Base-by-base conservation (phyloP, 1,140 invertebrate species). In the Ostrea edulis region DNA sequence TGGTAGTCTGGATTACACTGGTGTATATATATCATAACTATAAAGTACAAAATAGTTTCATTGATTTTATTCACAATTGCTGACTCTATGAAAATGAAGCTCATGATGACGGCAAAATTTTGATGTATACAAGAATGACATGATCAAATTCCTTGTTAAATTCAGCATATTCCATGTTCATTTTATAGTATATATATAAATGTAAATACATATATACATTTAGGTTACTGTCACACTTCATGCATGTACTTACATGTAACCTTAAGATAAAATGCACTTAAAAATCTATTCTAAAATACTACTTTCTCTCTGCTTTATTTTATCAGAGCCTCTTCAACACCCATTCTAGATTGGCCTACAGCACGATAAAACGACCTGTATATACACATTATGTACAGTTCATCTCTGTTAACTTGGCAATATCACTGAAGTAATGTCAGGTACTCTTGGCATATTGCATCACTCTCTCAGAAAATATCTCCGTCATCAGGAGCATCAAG, bases 401-500 rank as follows among this genome's bases (percentile, higher is more conserved):
- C 20, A 12, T 20, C 14, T 5, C 8, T 58, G 9, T 58, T 58
- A 44, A 44, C 35, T 44, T 17, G 8, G 20, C 20, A 20, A 20
- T 20, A 58, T 58, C 55, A 58, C 20, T 58, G 55, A 58, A 17
- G 55, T 58, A 58, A 58, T 58, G 55, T 20, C 11, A 58, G 14
- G 55, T 5, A 58, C 55, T 17, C 14, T 14, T 58, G 9, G 20
- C 14, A 58, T 44, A 44, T 44, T 44, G 35, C 58, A 62, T n/a
- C 58, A 5, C 12, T 5, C 3, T 53, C 62, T 91, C 86, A 94
- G 62, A 94, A 92, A 11, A 94, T 92, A 77, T 97, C 97, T 92
- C 96, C 96, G 94, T 97, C 97, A 88, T 95, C 96, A 93, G 97
- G 97, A 92, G 97, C 97, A 96, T 97, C 97, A 95, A 98, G 96